Base-by-base conservation (phyloP, 2,113 vertebrate genomes). In the Bubalus kerabau region DNA sequence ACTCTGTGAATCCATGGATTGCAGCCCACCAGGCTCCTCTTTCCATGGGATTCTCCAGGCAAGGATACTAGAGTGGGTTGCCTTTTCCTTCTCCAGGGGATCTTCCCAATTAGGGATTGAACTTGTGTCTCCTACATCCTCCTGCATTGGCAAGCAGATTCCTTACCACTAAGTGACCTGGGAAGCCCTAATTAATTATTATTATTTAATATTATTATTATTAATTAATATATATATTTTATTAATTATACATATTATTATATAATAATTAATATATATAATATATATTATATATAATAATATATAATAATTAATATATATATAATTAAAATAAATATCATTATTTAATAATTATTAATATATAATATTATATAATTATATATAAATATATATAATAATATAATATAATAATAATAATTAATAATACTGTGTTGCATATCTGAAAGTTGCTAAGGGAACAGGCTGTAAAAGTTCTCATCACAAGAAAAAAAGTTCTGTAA, bases 121-220 rank as follows among this genome's bases (percentile, higher is more conserved):
- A 40, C 67, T 17, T 40, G n/a, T 21, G 10, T 74, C n/a, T 74
- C n/a, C n/a, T 40, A 74, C n/a, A 74, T 74, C n/a, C n/a, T 74
- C 67, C 67, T 40, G n/a, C n/a, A 23, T 6, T 23, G 67, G 5
- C n/a, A 74, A 40, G n/a, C 0, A 0, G 67, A 6, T 71, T 71
- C 67, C 40, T 71, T 74, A 40, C n/a, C n/a, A 74, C n/a, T 40
- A 40, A 74, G n/a, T 0, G 0, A 40, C 2, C 67, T 40, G 67
- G 67, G 36, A 74, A 74, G 67, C 67, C 19, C n/a, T 74, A 74
- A 74, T 71, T 36, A 71, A 71, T 74, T 40, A 74, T 40, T 74
- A 74, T 2, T 74, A 74, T 5, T 43, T 76, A 80, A 30, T 50
- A 80, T 19, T 17, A 6, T 36, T 36, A 36, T 36, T 36, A 36